Percentiles rank a stretch among this genome's conserved stretches.
Evolutionary conservation across 1,140 invertebrate genomes (phyloP).

Genomic region (Oedothorax gibbosus): DNA sequence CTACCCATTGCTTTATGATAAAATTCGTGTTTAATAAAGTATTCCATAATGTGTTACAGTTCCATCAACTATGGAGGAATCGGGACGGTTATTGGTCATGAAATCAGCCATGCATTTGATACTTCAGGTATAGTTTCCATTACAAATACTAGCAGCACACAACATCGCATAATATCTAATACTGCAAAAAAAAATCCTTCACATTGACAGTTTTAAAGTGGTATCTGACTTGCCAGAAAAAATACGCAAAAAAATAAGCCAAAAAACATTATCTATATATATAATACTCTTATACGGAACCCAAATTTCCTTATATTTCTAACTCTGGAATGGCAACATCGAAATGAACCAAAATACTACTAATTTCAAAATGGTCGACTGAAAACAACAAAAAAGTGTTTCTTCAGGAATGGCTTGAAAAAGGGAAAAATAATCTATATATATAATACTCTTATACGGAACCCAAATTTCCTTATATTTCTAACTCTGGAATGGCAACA

Average conservation of each 20-base stretch:
- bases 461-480: no score
- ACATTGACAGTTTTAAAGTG: not conserved
- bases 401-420: no score
- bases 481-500: no score
- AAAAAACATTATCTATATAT: not conserved
- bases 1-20: not conserved
- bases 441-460: no score
- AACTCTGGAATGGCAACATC: no score
- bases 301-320: no score
- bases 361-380: no score
- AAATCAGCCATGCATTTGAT: conserved; percentile 69
- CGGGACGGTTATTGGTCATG: conserved; percentile 69
- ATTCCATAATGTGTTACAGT: conserved; percentile 67
- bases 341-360: no score
- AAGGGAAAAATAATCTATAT: no score
- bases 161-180: no score
- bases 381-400: no score
- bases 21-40: conserved; percentile 61
- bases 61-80: conserved; percentile 69
- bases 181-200: not conserved
- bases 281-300: no score
- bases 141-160: not conserved
- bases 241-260: not conserved
- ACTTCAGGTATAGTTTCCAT: conserved; percentile 16
- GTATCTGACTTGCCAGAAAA: not conserved